A percentile compares a stretch with the other conserved stretches of the same genome.
These are phyloP conservation scores for Temnothorax nylanderi DNA, from an alignment of 1,140 invertebrate genomes.

Conservation along the genomic window DNA sequence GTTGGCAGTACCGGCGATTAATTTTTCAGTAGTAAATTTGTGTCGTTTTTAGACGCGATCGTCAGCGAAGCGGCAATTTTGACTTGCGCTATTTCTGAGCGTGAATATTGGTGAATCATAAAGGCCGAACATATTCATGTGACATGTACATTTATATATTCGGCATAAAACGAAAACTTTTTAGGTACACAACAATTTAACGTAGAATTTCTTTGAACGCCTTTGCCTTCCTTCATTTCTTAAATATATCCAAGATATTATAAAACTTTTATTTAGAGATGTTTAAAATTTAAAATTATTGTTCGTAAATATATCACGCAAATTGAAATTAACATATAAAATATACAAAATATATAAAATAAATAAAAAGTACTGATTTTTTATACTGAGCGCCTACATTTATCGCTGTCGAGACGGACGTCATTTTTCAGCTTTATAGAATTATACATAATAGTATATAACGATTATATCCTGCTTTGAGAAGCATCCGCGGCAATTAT, in stretches of 20 bases:
- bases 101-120: slow-evolving; percentile 22
- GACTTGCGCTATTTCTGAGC: slow-evolving; percentile 27
- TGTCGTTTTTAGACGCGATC: slow-evolving; percentile 37
- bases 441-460: slow-evolving; percentile 34
- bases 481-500: slow-evolving; percentile 28
- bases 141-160: not conserved
- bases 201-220: not conserved
- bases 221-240: not conserved
- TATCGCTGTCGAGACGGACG: not conserved
- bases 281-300: not conserved
- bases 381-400: not conserved
- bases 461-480: slow-evolving; percentile 45
- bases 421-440: slow-evolving; percentile 15
- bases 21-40: slow-evolving; percentile 54
- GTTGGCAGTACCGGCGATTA: slow-evolving; percentile 25
- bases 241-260: not conserved
- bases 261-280: not conserved
- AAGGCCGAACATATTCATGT: slow-evolving; percentile 16
- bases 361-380: not conserved
- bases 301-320: not conserved
- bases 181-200: not conserved
- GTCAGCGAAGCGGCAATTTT: slow-evolving; percentile 36
- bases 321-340: not conserved
- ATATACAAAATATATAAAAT: not conserved
- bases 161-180: not conserved